phyloP scores from a whole-genome alignment of 53 echinoderm and acorn worm species.

The Patiria pectinifera region DNA sequence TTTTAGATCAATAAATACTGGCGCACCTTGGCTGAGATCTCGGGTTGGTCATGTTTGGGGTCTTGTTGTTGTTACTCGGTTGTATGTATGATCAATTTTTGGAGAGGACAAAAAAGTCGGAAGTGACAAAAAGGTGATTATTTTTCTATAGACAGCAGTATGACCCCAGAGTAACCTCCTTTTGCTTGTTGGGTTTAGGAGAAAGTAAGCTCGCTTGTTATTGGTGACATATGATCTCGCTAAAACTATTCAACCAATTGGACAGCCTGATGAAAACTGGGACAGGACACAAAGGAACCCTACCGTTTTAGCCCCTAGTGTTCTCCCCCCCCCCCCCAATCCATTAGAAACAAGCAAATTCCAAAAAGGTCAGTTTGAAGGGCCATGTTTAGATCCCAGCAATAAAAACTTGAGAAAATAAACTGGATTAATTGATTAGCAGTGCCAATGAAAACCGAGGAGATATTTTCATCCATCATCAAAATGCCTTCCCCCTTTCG shows the following conservation, averaged over 20 bases:
- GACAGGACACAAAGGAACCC: neutral
- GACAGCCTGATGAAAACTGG: conserved; percentile 20
- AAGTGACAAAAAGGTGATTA: conserved; percentile 47
- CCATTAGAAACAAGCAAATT: conserved; percentile 7
- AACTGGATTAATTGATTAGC: conserved; percentile 39
- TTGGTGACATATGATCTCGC: conserved; percentile 42
- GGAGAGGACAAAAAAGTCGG: neutral
- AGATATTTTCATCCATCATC: conserved; percentile 22
- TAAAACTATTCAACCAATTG: conserved; percentile 42
- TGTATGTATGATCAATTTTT: neutral
- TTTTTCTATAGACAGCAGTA: conserved; percentile 48
- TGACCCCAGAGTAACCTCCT: neutral
- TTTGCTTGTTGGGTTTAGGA: neutral
- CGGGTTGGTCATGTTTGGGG: neutral
- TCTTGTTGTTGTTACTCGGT: conserved; percentile 20
- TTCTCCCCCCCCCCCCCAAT: neutral
- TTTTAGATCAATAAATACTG: conserved; percentile 59
- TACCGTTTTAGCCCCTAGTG: neutral
- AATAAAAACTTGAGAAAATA: conserved; percentile 15
- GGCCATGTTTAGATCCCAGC: neutral
- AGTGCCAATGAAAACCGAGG: conserved; percentile 8
- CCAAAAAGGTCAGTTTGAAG: neutral
- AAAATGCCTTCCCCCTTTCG: neutral
- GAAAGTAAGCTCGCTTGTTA: conserved; percentile 28
- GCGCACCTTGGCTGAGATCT: conserved; percentile 34